Evolutionary conservation across 1,140 invertebrate species (phyloP), one percentile per base, ranked within the genome.

Genomic region (Reticulitermes speratus): DNA sequence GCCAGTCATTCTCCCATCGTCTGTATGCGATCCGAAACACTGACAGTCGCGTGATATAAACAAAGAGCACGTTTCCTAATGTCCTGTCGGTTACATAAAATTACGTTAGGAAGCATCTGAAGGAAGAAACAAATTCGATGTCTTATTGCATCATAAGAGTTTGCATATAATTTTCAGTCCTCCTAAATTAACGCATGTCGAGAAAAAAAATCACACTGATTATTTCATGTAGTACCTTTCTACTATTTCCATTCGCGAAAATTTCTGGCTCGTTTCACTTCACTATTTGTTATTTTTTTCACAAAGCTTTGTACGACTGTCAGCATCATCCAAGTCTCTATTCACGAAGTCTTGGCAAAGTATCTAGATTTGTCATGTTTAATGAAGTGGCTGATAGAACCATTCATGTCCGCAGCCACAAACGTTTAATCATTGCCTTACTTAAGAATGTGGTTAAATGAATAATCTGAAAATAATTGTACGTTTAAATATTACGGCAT

Each of bases 371-470:
- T 75, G 65, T 75, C 65, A 75, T 75, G 65, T 75, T 75, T 75
- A 75, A 75, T 75, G 65, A 75, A 75, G 65, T 75, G 65, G 65
- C 65, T 75, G 65, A 75, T 75, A 75, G 65, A 75, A 75, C 65
- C 65, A 75, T 75, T 75, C 65, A 75, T 75, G 25, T 75, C n/a
- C 65, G n/a, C 65, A 30, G 65, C 65, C 65, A 75, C 65, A 30
- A 75, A 30, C 65, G 65, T 30, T 75, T 75, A 75, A 30, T 75
- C 65, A 75, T 30, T 75, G 65, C n/a, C n/a, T 75, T 75, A n/a
- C 65, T 25, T 75, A 25, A 30, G 65, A 75, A 75, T 25, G 25
- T 30, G 25, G 25, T 30, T 75, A 75, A 75, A 14, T 75, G 65
- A 75, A 16, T 75, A 75, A 75, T 75, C n/a, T 75, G n/a, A 75